Evolutionary conservation across 1,140 invertebrate species (phyloP).

Genomic region (Globodera ellingtonae): DNA sequence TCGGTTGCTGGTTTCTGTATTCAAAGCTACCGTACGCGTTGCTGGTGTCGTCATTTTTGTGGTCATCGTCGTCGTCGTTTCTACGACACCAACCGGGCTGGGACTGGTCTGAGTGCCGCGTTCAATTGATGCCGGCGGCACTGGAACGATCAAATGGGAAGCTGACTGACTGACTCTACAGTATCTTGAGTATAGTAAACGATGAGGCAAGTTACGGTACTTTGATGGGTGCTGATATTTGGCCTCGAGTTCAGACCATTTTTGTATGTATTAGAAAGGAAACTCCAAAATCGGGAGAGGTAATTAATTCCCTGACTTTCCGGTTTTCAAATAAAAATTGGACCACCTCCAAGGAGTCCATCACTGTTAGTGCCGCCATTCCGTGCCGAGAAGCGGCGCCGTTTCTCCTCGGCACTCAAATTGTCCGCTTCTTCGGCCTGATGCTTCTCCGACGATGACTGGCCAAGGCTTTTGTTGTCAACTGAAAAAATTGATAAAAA

Average conservation of each 20-base stretch:
- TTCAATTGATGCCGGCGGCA: background rate
- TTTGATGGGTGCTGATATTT: background rate
- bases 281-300: background rate
- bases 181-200: too few relatives aligned
- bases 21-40: background rate
- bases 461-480: background rate
- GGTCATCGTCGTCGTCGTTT: background rate
- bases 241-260: background rate
- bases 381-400: background rate
- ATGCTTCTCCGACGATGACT: background rate
- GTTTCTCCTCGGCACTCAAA: background rate
- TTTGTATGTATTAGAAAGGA: background rate
- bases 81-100: background rate
- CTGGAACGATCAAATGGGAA: too few relatives aligned
- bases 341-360: background rate
- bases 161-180: too few relatives aligned
- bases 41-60: background rate
- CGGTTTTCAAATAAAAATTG: background rate
- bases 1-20: background rate
- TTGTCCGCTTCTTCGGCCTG: background rate
- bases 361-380: background rate
- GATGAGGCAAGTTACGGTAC: too few relatives aligned
- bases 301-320: background rate
- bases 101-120: constrained; percentile 9
- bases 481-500: background rate